Percentiles rank a stretch among this genome's conserved stretches.
Conservation (phyloP, 2,113 vertebrate species). For the Cardinalis cardinalis region DNA sequence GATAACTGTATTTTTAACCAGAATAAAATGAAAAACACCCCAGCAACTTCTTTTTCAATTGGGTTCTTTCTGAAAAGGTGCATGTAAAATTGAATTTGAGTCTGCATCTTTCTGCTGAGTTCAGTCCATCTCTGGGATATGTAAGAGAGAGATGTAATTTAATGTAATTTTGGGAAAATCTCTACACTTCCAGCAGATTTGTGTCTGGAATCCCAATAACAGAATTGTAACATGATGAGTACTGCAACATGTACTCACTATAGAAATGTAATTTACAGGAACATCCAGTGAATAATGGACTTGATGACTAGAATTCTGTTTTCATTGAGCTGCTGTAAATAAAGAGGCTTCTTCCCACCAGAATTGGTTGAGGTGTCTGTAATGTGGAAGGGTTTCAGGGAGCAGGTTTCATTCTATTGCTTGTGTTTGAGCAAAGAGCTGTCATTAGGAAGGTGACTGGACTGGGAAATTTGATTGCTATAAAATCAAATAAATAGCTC, state of each 20-base stretch:
- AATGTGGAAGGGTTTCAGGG: not conserved
- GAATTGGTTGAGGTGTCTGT: not conserved
- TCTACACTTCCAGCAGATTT: not conserved
- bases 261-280: constrained; percentile 15
- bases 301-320: constrained; percentile 27
- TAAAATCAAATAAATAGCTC: not conserved
- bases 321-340: constrained; percentile 29
- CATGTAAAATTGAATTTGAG: not conserved
- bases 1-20: not conserved
- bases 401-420: not conserved
- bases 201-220: not conserved
- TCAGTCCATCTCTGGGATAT: not conserved
- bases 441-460: not conserved
- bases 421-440: not conserved
- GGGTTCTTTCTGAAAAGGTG: not conserved
- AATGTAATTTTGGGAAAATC: not conserved
- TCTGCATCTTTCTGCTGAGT: not conserved
- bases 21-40: not conserved
- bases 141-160: not conserved
- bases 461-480: not conserved
- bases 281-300: not conserved
- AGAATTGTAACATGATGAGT: not conserved
- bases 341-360: constrained; percentile 9
- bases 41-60: not conserved
- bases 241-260: not conserved